Conservation (phyloP, 2,888 invertebrate species). For the Catocala nupta region DNA sequence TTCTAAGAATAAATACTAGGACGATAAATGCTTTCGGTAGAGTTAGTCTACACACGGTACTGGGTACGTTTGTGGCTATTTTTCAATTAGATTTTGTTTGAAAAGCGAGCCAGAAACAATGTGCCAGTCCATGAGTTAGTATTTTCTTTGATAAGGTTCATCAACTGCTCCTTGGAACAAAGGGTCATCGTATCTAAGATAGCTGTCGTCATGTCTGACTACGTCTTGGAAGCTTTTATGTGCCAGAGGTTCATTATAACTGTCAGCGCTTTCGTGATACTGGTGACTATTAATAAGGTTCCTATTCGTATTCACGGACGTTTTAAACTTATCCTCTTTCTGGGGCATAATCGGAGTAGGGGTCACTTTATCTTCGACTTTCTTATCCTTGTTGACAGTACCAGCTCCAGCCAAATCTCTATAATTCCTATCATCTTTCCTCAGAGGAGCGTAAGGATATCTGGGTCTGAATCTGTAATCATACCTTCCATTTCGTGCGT, state of each 20-base stretch:
- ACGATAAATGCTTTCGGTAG: slow-evolving; percentile 36
- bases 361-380: slow-evolving; percentile 79
- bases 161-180: slow-evolving; percentile 78
- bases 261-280: slow-evolving; percentile 73
- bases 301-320: slow-evolving; percentile 61
- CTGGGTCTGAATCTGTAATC: slow-evolving; percentile 80
- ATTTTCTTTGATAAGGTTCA: slow-evolving; percentile 81
- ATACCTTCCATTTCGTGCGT: slow-evolving; percentile 75
- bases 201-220: slow-evolving; percentile 74
- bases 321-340: slow-evolving; percentile 73
- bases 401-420: slow-evolving; percentile 79
- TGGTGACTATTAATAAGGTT: slow-evolving; percentile 82
- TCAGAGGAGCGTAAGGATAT: slow-evolving; percentile 78
- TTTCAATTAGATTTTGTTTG: slow-evolving; percentile 50
- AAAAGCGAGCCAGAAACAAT: slow-evolving; percentile 60
- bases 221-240: slow-evolving; percentile 76
- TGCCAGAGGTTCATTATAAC: slow-evolving; percentile 68
- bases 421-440: slow-evolving; percentile 82
- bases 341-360: slow-evolving; percentile 80
- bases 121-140: slow-evolving; percentile 54
- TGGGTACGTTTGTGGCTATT: slow-evolving; percentile 53
- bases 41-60: slow-evolving; percentile 24
- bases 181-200: slow-evolving; percentile 78
- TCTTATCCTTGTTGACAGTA: slow-evolving; percentile 76
- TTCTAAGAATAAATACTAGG: slow-evolving; percentile 62